Conservation (phyloP, 2,888 invertebrate genomes). For the Sinopyrophorus schimmeli region DNA sequence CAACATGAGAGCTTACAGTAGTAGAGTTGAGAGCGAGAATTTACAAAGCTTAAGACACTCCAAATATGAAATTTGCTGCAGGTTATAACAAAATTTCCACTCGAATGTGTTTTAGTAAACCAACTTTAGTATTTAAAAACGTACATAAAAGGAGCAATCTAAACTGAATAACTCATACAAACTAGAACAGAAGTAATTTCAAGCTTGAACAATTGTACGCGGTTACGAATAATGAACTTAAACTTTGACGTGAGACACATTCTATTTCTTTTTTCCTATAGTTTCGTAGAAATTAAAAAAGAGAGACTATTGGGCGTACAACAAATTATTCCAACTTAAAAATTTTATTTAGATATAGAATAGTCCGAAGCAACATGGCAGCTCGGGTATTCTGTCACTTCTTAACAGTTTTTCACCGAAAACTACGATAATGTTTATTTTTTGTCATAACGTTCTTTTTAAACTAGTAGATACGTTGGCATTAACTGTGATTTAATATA, state of each 20-base stretch:
- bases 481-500: too few species aligned
- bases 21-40: not conserved
- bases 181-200: constrained; percentile 30
- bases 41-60: not conserved
- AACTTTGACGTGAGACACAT: constrained; percentile 17
- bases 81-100: not conserved
- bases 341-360: too few species aligned
- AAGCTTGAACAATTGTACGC: constrained; percentile 28
- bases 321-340: too few species aligned
- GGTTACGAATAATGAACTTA: constrained; percentile 20
- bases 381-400: too few species aligned
- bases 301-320: too few species aligned
- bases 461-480: too few species aligned
- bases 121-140: constrained; percentile 15
- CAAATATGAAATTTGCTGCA: constrained; percentile 2
- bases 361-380: too few species aligned
- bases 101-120: not conserved
- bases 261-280: too few species aligned
- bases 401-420: too few species aligned
- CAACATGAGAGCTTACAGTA: constrained; percentile 1
- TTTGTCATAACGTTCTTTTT: too few species aligned
- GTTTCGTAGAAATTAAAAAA: too few species aligned
- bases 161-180: constrained; percentile 23
- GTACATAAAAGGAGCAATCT: constrained; percentile 9
- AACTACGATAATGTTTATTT: too few species aligned